Base-by-base conservation (phyloP, 2,888 invertebrate genomes). In the Odontocolon sp. region DNA sequence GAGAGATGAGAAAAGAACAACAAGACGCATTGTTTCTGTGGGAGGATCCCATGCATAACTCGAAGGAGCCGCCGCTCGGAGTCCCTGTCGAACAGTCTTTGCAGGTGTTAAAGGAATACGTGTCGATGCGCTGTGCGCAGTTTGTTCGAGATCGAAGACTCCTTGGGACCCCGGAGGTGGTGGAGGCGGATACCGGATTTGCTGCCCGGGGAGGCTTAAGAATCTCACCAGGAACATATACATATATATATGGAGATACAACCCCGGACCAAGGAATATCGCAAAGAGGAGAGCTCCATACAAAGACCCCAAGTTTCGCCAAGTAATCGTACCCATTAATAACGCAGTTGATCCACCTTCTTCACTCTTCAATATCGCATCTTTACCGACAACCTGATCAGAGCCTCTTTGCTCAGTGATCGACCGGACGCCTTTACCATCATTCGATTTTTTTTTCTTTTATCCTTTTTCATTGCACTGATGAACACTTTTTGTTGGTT, bases 1-100 rank as follows among this genome's bases (percentile, higher is more conserved):
- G 21, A 21, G 31, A 31, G 16, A 5, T 3, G 5, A 31, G 38
- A 74, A 59, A 69, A 64, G 28, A 45, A 40, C 33, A 76, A 63
- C 57, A 68, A 78, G 71, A 76, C 63, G 70, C 45, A 89, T 89
- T 88, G 89, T 88, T 89, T 88, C 88, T 87, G 87, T 89, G 88
- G 88, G 89, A 89, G 88, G 88, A 88, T 89, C 88, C 86, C 86
- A 84, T 86, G 88, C 87, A 89, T 89, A 88, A 87, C 87, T 88
- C 87, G 87, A 84, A 85, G 81, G 79, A 83, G 79, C 85, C 83
- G 54, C 67, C 59, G 66, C 52, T n/a, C n/a, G 81, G 79, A 83
- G 79, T 85, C 83, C 47, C 67, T 54, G 66, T 42, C 50, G 40
- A 66, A 66, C 61, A 54, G 75, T 64, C 47, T 23, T 59, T 82